Conservation (phyloP, 2,888 invertebrate genomes). For the Limenitis camilla region DNA sequence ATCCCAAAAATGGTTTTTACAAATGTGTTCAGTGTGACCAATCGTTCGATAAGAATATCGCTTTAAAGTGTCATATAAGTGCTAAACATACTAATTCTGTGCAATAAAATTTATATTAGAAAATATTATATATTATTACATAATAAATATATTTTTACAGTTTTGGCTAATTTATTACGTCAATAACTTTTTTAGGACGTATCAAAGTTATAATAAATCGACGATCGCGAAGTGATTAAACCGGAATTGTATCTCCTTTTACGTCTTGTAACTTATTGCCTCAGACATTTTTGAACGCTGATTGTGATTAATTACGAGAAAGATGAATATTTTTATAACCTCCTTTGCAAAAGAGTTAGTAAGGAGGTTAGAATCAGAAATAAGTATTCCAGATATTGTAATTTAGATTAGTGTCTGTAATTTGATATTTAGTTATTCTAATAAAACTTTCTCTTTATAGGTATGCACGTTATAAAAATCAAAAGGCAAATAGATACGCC, state of each 20-base stretch:
- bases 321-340: too few relatives aligned
- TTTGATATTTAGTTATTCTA: constrained; percentile 18
- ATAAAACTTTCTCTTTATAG: constrained; percentile 42
- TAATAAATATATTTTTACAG: background rate
- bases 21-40: constrained; percentile 34
- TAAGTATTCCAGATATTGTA: background rate
- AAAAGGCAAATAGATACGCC: constrained; percentile 27
- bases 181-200: too few relatives aligned
- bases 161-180: too few relatives aligned
- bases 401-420: too few relatives aligned
- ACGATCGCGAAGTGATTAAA: too few relatives aligned
- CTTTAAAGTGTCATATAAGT: constrained; percentile 33
- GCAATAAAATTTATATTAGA: background rate
- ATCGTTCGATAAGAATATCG: constrained; percentile 42
- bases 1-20: constrained; percentile 28
- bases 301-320: too few relatives aligned
- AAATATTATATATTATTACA: too few relatives aligned
- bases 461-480: constrained; percentile 33
- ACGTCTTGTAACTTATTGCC: too few relatives aligned
- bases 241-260: too few relatives aligned
- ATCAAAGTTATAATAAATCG: too few relatives aligned
- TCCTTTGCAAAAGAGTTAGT: too few relatives aligned
- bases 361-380: background rate
- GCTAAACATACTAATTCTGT: constrained; percentile 15
- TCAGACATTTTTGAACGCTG: too few relatives aligned